Evolutionary conservation across 2,888 invertebrate genomes (phyloP), one percentile per base, ranked within the genome.

Genomic region (Tetramorium bicarinatum): DNA sequence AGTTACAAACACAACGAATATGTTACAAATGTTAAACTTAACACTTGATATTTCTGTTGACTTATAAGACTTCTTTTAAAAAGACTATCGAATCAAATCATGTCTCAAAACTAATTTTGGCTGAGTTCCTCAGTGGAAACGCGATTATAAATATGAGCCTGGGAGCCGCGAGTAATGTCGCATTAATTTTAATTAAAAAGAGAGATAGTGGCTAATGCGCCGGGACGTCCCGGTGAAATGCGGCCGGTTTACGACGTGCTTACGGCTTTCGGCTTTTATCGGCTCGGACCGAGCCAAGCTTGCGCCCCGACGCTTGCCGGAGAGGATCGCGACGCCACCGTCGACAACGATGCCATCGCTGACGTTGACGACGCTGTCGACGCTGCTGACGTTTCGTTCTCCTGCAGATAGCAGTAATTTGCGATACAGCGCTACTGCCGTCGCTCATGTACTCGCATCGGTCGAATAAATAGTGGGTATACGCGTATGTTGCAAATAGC

Each of bases 151-250:
- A 47, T 29, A 47, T 29, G 29, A 11, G 44, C 1, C 29, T 47
- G 18, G 41, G 59, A 56, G 49, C 49, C 72, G 74, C 56, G 77
- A 87, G 80, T 82, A 84, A 90, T 85, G 87, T 83, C 76, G 89
- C 89, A 87, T 91, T 89, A 89, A 90, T 90, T 91, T 91, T 92
- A 91, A 92, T 92, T 92, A 91, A 92, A 91, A 88, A 89, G 84
- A 85, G 76, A 72, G 71, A 86, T 84, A 74, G 77, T 49, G 44
- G 74, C 76, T 86, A 85, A 87, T 84, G 69, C 83, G 83, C 82
- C 82, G 77, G 79, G 59, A 75, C 75, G 76, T 61, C 67, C 67
- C 74, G 77, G 72, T 85, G 84, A 88, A 87, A 87, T 86, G 87
- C 81, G 87, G 83, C 89, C 87, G 81, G 90, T 88, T 88, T 88